These are phyloP conservation scores for Myanophis thanlyinensis DNA, from an alignment of 2,113 vertebrate species.

Conservation along the genomic window DNA sequence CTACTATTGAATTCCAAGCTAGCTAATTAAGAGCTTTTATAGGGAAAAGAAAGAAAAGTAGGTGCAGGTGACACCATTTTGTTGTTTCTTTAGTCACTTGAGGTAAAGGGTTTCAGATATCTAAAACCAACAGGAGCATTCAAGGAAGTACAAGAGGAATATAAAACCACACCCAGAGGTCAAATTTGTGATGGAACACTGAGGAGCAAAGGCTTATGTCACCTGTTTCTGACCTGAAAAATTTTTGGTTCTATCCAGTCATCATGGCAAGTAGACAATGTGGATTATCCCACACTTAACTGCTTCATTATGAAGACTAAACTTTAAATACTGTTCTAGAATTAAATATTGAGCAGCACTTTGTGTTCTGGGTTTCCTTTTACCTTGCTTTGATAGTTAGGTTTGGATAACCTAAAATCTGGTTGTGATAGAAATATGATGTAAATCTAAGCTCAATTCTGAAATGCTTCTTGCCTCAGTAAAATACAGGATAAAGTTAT, in stretches of 20 bases:
- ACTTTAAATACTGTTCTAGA: neutral
- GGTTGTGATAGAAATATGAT: slow-evolving; percentile 1
- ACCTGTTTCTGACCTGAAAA: neutral
- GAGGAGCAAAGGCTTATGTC: neutral
- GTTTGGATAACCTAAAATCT: neutral
- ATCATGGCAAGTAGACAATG: neutral
- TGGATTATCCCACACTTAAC: neutral
- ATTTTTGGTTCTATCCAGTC: neutral
- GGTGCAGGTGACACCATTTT: neutral
- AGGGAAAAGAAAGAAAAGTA: neutral
- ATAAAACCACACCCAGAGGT: neutral
- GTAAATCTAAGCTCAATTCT: neutral
- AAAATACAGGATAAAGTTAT: neutral
- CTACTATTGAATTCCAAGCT: too few species aligned
- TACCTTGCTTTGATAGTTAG: neutral
- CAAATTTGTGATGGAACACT: neutral
- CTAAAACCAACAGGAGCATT: neutral
- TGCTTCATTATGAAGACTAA: neutral
- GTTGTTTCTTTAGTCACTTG: neutral
- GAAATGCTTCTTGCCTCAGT: neutral
- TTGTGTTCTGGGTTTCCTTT: neutral
- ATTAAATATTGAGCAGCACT: neutral
- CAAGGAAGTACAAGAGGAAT: neutral
- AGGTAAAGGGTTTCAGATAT: neutral
- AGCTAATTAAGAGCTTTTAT: neutral